Conservation (phyloP, 1,140 invertebrate genomes). For the Eciton burchellii region DNA sequence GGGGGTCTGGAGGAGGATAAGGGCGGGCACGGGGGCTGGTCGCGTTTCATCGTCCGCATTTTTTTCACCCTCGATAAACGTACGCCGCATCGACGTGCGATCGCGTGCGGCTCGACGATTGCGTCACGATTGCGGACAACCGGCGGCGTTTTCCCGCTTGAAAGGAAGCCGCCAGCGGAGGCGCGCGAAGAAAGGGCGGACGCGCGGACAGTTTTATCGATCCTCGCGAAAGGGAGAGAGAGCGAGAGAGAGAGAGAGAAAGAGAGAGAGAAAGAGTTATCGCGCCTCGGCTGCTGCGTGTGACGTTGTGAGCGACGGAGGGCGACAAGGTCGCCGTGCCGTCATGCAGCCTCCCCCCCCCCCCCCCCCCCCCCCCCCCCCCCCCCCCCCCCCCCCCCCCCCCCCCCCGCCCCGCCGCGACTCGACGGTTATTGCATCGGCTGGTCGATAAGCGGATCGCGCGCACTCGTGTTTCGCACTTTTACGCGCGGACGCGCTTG, state of each 20-base stretch:
- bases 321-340: conserved; percentile 65
- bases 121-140: conserved; percentile 7
- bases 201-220: conserved; percentile 60
- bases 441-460: conserved; percentile 63
- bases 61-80: conserved; percentile 22
- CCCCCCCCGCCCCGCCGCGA: too few relatives aligned
- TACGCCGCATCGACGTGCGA: neutral
- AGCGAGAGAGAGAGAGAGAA: too few relatives aligned
- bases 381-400: too few relatives aligned
- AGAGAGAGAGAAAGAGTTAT: conserved; percentile 37
- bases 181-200: conserved; percentile 13
- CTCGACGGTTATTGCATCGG: conserved; percentile 49
- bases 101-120: conserved; percentile 27
- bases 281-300: conserved; percentile 44
- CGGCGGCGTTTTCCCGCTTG: conserved; percentile 11
- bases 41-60: neutral
- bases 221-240: conserved; percentile 39
- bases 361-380: too few relatives aligned
- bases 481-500: neutral
- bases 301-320: conserved; percentile 37
- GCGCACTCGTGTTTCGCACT: conserved; percentile 49
- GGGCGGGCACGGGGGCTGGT: neutral
- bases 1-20: too few relatives aligned
- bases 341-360: conserved; percentile 19
- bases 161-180: conserved; percentile 25